Conservation (phyloP, 1,140 invertebrate genomes). For the Calliopsis andreniformis region DNA sequence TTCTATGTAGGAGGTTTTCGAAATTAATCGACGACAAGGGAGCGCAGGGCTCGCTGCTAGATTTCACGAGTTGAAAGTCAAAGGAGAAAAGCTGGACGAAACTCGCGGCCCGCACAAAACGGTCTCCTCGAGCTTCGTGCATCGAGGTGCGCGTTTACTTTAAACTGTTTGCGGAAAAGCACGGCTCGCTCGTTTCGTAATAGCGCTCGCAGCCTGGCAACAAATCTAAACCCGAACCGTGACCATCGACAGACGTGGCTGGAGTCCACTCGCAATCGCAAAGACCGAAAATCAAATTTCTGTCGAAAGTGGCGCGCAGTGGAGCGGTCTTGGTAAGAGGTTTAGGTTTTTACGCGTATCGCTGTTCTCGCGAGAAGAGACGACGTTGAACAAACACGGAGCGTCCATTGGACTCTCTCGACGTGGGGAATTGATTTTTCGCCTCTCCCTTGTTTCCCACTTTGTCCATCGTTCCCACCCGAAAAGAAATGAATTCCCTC, state of each 20-base stretch:
- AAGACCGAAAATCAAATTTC: constrained; percentile 3
- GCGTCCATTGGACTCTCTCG: constrained; percentile 2
- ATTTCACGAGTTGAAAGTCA: too few species aligned
- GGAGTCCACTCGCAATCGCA: neutral
- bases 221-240: neutral
- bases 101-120: too few species aligned
- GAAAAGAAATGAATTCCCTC: constrained; percentile 21
- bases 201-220: neutral
- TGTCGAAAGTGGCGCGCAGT: too few species aligned
- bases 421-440: constrained; percentile 52
- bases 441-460: constrained; percentile 6
- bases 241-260: neutral
- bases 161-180: constrained; percentile 5
- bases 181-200: constrained; percentile 4
- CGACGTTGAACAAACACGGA: constrained; percentile 23
- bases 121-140: neutral
- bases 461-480: constrained; percentile 31
- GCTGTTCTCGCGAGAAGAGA: constrained; percentile 3
- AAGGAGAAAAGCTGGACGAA: too few species aligned
- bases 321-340: neutral
- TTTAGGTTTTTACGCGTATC: constrained; percentile 26
- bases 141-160: neutral
- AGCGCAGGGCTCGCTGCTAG: too few species aligned
- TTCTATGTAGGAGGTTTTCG: too few species aligned
- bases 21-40: too few species aligned